Conservation (phyloP, 1,140 invertebrate genomes). For the Apis florea region DNA sequence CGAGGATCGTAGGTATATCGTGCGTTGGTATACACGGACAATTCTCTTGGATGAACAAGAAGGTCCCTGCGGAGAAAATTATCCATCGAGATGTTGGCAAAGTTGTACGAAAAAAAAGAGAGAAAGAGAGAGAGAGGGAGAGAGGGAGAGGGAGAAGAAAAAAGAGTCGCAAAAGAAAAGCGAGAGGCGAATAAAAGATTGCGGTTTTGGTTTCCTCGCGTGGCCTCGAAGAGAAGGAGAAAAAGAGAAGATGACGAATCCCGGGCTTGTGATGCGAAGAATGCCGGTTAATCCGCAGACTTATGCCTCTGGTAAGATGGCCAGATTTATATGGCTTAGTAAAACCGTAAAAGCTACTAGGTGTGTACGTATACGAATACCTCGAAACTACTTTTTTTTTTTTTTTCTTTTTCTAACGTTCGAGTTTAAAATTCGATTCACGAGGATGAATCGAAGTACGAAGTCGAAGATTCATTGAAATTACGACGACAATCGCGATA, state of each 20-base stretch:
- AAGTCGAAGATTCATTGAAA: too few relatives aligned
- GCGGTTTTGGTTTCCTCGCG: slow-evolving; percentile 32
- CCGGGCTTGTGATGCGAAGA: slow-evolving; percentile 54
- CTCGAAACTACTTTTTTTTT: not conserved
- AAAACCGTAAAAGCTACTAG: slow-evolving; percentile 43
- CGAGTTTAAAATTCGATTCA: too few relatives aligned
- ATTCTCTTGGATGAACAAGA: too few relatives aligned
- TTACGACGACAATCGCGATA: too few relatives aligned
- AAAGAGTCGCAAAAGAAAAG: not conserved
- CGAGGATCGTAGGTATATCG: too few relatives aligned
- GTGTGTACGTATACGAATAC: not conserved
- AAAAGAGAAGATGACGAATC: slow-evolving; percentile 52
- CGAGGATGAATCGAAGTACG: too few relatives aligned
- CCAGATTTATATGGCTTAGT: slow-evolving; percentile 79
- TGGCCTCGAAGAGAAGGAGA: slow-evolving; percentile 1
- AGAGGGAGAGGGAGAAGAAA: not conserved
- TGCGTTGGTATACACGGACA: too few relatives aligned
- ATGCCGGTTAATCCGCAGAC: slow-evolving; percentile 77
- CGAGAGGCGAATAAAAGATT: slow-evolving; percentile 39
- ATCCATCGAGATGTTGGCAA: not conserved
- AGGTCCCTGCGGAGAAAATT: too few relatives aligned
- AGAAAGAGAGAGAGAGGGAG: not conserved
- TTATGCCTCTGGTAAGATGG: slow-evolving; percentile 77
- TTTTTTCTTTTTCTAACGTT: too few relatives aligned
- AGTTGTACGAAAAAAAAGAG: too few relatives aligned